Evolutionary conservation across 1,140 invertebrate genomes (phyloP), one percentile per base, ranked within the genome.

Genomic region (Kradibia gibbosae): DNA sequence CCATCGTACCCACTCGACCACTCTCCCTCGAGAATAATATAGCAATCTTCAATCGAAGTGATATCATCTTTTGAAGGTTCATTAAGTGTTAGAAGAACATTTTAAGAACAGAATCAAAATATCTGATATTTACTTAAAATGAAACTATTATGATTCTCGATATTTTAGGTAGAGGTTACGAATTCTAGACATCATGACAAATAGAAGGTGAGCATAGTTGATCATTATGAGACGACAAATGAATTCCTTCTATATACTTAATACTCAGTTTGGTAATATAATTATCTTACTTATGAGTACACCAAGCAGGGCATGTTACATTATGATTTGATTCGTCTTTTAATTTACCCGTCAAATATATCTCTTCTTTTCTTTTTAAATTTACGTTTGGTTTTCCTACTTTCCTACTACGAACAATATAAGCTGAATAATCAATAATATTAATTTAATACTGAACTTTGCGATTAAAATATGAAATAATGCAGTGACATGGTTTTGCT

Each of bases 41-140:
- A n/a, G 5, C 11, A 5, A 78, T 71, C 20, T 78, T 36, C 34
- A 71, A n/a, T 11, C 31, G 2, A 36, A 71, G 65, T 78, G 53
- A 65, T 78, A 70, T 55, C 36, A 55, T 78, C 71, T 50, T 70
- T 42, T 22, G 34, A 55, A 71, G 28, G 39, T 60, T 73, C 39
- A 48, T 73, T 73, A 80, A 78, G 22, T 39, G 48, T 42, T n/a
- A 48, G 42, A 39, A 78, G 45, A 36, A 71, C 48, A 50, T 67
- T 39, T 11, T 7, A 11, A 55, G 50, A 53, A 17, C 50, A 25
- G 62, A 78, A 70, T 62, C 22, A 48, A 50, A 17, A 25, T 20
- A 71, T 71, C 31, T 67, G 65, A 48, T 25, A 36, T 34, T 50
- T 25, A 72, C 53, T 72, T 17, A 36, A 73, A 48, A 73, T 39